Conservation (phyloP, 2,888 invertebrate species). For the Nudaria mundana region DNA sequence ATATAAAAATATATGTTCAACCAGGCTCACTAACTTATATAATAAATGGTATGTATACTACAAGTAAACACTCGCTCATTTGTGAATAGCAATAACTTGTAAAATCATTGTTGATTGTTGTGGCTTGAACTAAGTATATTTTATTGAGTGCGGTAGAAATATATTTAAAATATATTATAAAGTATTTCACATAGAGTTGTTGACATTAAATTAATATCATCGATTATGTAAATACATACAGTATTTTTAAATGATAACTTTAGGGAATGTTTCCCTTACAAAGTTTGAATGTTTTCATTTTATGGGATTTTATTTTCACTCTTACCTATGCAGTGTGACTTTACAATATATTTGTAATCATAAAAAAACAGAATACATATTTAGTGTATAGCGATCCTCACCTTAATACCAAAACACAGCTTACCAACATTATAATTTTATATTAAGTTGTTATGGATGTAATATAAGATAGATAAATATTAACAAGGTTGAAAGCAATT, state of each 20-base stretch:
- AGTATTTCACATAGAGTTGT: slow-evolving; percentile 48
- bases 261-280: slow-evolving; percentile 20
- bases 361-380: slow-evolving; percentile 31
- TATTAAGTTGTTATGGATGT: slow-evolving; percentile 75
- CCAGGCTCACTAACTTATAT: too few relatives aligned
- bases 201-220: slow-evolving; percentile 39
- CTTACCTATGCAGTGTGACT: slow-evolving; percentile 31
- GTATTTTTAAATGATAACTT: slow-evolving; percentile 36
- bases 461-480: slow-evolving; percentile 68
- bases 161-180: slow-evolving; percentile 35
- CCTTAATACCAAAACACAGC: slow-evolving; percentile 80
- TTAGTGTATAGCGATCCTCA: slow-evolving; percentile 77
- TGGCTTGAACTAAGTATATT: slow-evolving; percentile 53
- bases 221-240: slow-evolving; percentile 28
- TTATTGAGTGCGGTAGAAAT: slow-evolving; percentile 54
- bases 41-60: too few relatives aligned
- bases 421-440: slow-evolving; percentile 78
- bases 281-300: slow-evolving; percentile 10
- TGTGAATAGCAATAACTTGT: too few relatives aligned
- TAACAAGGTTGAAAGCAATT: slow-evolving; percentile 67
- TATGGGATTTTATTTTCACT: slow-evolving; percentile 22
- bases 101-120: slow-evolving; percentile 58
- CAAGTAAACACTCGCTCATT: too few relatives aligned
- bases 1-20: too few relatives aligned
- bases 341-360: slow-evolving; percentile 23